These are phyloP conservation scores for Ciconia boyciana DNA, from an alignment of 2,113 vertebrate species.

Conservation along the genomic window DNA sequence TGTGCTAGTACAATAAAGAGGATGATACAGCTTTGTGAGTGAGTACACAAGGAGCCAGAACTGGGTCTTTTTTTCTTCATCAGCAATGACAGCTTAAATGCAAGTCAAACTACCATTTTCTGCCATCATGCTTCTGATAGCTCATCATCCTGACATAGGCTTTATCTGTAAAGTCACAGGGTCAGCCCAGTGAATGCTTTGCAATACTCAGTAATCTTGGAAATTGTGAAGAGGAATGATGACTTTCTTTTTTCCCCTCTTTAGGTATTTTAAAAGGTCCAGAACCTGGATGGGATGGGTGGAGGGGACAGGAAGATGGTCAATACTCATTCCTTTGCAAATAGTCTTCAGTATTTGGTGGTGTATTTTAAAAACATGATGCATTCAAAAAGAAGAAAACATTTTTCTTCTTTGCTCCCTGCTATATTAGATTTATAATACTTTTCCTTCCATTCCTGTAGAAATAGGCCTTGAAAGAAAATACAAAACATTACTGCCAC, in stretches of 20 bases:
- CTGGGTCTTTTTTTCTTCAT: background rate
- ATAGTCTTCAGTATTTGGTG: background rate
- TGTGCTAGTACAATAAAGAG: background rate
- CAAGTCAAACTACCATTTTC: background rate
- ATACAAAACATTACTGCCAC: background rate
- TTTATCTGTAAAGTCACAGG: background rate
- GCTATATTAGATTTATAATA: background rate
- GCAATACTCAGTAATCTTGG: background rate
- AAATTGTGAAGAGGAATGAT: background rate
- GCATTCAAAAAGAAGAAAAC: background rate
- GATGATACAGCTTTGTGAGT: background rate
- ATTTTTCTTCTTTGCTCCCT: background rate
- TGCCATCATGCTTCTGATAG: background rate
- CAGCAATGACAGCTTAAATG: background rate
- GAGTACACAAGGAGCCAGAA: background rate
- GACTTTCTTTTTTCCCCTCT: rapidly evolving
- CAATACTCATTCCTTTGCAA: background rate
- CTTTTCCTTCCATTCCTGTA: background rate
- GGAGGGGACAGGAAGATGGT: background rate
- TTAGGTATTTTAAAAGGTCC: background rate
- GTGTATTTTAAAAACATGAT: background rate
- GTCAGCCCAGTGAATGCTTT: background rate
- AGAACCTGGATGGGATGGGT: background rate
- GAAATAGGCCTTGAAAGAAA: background rate
- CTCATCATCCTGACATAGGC: background rate